Evolutionary conservation across 2,113 vertebrate species (phyloP).

Genomic region (Gymnarchus niloticus): DNA sequence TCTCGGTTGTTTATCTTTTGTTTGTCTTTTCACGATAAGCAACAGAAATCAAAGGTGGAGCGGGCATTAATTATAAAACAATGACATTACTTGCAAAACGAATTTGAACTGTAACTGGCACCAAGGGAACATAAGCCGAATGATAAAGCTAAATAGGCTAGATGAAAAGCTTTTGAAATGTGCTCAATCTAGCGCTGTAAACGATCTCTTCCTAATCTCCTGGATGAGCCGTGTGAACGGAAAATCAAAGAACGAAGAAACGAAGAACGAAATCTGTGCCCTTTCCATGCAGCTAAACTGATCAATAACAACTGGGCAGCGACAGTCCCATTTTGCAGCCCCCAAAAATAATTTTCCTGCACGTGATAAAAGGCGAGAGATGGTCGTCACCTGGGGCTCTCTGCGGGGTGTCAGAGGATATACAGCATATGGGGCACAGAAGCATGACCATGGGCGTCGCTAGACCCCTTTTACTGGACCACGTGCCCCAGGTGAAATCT

Average conservation of each 20-base stretch:
- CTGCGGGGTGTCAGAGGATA: not conserved
- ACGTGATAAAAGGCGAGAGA: not conserved
- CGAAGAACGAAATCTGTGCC: not conserved
- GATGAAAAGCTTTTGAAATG: conserved; percentile 10
- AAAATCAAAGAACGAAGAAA: no score
- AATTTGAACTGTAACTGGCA: not conserved
- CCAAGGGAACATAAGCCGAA: not conserved
- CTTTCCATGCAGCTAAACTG: not conserved
- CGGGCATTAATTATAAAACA: not conserved
- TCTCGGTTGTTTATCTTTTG: not conserved
- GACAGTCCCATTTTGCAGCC: not conserved
- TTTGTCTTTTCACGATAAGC: not conserved
- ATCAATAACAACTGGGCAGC: not conserved
- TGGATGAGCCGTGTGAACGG: not conserved
- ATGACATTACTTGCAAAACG: not conserved
- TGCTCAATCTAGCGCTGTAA: not conserved
- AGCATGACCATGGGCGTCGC: no score
- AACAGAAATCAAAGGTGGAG: not conserved
- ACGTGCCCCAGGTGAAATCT: no score
- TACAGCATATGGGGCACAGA: no score
- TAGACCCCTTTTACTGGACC: no score
- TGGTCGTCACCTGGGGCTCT: not conserved
- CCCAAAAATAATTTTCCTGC: not conserved
- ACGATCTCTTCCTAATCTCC: not conserved
- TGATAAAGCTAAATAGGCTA: not conserved